Percentiles rank a stretch among this genome's conserved stretches.
These are phyloP conservation scores for Prionailurus viverrinus DNA, from an alignment of 2,113 vertebrate species.

Conservation along the genomic window DNA sequence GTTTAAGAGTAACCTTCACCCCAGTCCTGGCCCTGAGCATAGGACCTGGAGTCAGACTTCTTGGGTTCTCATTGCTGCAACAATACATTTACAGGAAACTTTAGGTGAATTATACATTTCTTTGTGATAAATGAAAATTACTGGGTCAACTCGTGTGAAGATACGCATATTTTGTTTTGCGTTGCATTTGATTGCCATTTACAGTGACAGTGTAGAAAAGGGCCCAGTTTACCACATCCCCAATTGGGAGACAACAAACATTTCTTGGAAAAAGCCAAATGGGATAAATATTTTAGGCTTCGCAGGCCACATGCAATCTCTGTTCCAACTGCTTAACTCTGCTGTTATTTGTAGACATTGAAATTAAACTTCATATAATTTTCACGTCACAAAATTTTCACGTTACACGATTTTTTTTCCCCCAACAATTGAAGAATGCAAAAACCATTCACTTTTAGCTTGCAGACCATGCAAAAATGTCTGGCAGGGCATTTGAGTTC, in stretches of 20 bases:
- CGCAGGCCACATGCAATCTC: not conserved
- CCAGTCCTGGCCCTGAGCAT: not conserved
- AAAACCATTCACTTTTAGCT: not conserved
- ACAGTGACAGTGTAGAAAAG: not conserved
- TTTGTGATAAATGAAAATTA: not conserved
- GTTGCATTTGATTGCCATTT: not conserved
- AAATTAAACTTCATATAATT: not conserved
- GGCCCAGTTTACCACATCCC: not conserved
- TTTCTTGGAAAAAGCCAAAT: not conserved
- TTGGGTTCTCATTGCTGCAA: not conserved
- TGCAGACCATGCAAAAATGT: not conserved
- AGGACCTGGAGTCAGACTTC: not conserved
- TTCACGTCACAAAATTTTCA: not conserved
- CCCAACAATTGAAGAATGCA: not conserved
- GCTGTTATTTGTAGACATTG: not conserved
- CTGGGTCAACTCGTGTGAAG: not conserved
- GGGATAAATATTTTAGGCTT: not conserved
- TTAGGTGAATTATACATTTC: slow-evolving; percentile 35
- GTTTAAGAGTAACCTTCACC: not conserved
- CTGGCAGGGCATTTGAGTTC: not conserved
- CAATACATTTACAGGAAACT: not conserved
- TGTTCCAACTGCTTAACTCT: not conserved
- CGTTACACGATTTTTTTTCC: not conserved
- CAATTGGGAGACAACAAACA: not conserved
- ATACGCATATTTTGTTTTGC: not conserved